Conservation (phyloP, 2,797 vertebrate genomes). For the Catostomus latipinnis region DNA sequence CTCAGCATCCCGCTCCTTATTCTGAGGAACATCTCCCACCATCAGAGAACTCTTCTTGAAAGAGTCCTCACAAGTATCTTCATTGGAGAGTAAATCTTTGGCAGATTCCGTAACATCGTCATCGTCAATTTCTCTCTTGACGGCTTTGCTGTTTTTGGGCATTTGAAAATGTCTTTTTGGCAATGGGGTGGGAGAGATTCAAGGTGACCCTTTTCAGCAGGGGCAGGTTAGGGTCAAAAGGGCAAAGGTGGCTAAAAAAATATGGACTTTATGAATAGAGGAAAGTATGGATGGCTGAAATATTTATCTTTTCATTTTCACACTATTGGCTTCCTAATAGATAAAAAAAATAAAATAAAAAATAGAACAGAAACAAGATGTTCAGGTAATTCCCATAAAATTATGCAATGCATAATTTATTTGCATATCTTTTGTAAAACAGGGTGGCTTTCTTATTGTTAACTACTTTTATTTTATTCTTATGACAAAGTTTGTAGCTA, state of each 20-base stretch:
- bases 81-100: slow-evolving; percentile 96
- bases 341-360: background rate
- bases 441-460: too few species aligned
- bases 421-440: too few species aligned
- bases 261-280: background rate
- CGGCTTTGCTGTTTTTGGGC: slow-evolving; percentile 97
- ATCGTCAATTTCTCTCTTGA: slow-evolving; percentile 95
- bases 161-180: slow-evolving; percentile 75
- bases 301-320: slow-evolving; percentile 56
- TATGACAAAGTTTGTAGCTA: too few species aligned
- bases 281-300: background rate
- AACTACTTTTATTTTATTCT: background rate
- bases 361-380: slow-evolving; percentile 11
- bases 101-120: slow-evolving; percentile 96
- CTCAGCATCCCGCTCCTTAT: slow-evolving; percentile 76
- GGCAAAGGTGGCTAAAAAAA: slow-evolving; percentile 17
- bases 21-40: slow-evolving; percentile 79
- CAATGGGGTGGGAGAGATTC: slow-evolving; percentile 44
- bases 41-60: slow-evolving; percentile 94
- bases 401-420: background rate
- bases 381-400: background rate
- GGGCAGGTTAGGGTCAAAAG: background rate
- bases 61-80: slow-evolving; percentile 90
- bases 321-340: background rate
- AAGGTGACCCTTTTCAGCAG: slow-evolving; percentile 13